A percentile compares a stretch with the other conserved stretches of the same genome.
Evolutionary conservation across 2,888 invertebrate species (phyloP).

Genomic region (Patella ulyssiponensis): DNA sequence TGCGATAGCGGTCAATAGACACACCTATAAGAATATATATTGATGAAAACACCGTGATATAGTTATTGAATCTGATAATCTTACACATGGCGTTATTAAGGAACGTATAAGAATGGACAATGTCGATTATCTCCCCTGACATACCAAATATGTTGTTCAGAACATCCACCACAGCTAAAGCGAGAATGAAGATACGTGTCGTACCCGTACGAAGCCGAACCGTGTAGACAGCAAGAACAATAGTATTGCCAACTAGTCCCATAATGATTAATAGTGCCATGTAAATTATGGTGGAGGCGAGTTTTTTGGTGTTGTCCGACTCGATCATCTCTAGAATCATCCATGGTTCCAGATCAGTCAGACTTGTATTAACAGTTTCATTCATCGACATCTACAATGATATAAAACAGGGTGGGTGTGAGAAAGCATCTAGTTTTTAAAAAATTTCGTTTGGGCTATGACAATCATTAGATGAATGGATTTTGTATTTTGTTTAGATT

Average conservation of each 20-base stretch:
- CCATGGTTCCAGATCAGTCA: background rate
- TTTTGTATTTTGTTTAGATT: too few relatives aligned
- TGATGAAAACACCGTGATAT: slow-evolving; percentile 31
- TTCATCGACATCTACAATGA: too few relatives aligned
- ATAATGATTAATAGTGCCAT: slow-evolving; percentile 46
- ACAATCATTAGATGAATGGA: too few relatives aligned
- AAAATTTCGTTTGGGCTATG: too few relatives aligned
- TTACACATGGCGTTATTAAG: slow-evolving; percentile 31
- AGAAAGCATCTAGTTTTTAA: too few relatives aligned
- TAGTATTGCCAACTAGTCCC: slow-evolving; percentile 44
- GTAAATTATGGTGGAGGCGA: slow-evolving; percentile 50
- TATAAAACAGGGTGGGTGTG: too few relatives aligned
- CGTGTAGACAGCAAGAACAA: slow-evolving; percentile 37
- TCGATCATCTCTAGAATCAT: background rate
- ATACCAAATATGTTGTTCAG: slow-evolving; percentile 33
- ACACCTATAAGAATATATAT: slow-evolving; percentile 32
- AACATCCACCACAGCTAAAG: slow-evolving; percentile 35
- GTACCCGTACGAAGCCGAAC: slow-evolving; percentile 31
- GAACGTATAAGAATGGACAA: slow-evolving; percentile 33
- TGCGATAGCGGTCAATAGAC: slow-evolving; percentile 34
- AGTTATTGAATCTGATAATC: slow-evolving; percentile 32
- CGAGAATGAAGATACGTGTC: slow-evolving; percentile 36
- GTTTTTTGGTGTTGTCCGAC: background rate
- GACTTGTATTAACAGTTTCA: too few relatives aligned
- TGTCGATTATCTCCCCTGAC: slow-evolving; percentile 39